These are phyloP conservation scores for Abramis brama DNA, from an alignment of 2,113 vertebrate genomes.

Conservation along the genomic window DNA sequence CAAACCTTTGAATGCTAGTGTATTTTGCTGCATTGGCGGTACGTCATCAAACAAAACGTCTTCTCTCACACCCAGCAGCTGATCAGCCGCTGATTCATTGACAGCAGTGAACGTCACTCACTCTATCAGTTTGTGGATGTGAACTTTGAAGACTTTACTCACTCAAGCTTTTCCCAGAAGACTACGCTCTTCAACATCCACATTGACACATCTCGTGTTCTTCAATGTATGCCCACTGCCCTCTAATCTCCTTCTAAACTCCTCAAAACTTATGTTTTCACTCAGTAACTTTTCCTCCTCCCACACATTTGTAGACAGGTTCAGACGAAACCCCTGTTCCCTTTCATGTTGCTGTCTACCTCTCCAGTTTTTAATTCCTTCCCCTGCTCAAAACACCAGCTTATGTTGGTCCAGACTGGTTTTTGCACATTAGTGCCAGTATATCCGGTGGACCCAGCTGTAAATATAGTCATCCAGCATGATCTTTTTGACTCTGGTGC, in stretches of 20 bases:
- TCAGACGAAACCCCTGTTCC: constrained; percentile 19
- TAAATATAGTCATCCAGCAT: not conserved
- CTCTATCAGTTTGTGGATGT: not conserved
- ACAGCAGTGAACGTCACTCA: not conserved
- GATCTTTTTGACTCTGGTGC: not conserved
- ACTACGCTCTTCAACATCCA: not conserved
- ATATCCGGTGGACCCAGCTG: not conserved
- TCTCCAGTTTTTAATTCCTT: constrained; percentile 16
- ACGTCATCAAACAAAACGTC: not conserved
- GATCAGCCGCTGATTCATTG: not conserved
- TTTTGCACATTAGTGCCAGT: constrained; percentile 1
- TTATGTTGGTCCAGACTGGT: constrained; percentile 13
- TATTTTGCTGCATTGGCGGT: not conserved
- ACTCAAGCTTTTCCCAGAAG: not conserved
- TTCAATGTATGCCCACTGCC: not conserved
- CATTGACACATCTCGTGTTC: not conserved
- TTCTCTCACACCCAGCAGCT: not conserved
- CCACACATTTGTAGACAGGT: constrained; percentile 63
- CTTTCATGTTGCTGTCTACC: not conserved
- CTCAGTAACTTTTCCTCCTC: constrained; percentile 58
- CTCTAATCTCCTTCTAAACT: not conserved
- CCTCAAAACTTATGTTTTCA: constrained; percentile 8
- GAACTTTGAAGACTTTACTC: not conserved
- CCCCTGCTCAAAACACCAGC: not conserved
- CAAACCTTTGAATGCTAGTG: not conserved